Base-by-base conservation (phyloP, 2,888 invertebrate species). In the Catocala sponsa region DNA sequence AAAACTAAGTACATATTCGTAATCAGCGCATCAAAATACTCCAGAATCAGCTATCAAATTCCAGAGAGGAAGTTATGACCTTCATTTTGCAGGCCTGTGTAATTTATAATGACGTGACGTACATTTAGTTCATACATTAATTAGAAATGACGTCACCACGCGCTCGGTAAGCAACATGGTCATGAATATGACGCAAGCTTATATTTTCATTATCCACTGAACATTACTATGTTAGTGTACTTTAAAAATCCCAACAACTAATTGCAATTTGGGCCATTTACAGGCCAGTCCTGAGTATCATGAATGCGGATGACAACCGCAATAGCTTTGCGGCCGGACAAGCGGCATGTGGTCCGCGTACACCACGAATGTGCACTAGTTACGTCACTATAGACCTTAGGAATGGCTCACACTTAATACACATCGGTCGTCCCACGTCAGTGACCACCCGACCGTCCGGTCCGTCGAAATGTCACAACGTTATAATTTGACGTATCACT, bases 231-330 rank as follows among this genome's bases (percentile, higher is more conserved):
- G 55, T 74, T 64, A 66, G 44, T 63, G 76, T 65, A 66, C 65
- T 70, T 68, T 70, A 46, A 72, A 70, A 75, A 70, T 68, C 50
- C 41, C 59, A 66, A 65, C 55, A 66, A 68, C 66, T 74, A 67
- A 76, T 72, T 68, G 68, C 68, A 67, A 76, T 74, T 72, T 72
- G 59, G 52, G 58, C 52, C 55, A 78, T 73, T 70, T 65, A 68
- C 56, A 38, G 67, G 64, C 53, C 56, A 54, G 61, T 54, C 41
- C 57, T 61, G 71, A 68, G 75, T 76, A 79, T 80, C 76, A 73
- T 76, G 76, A 73, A 75, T 74, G 74, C 59, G 65, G 71, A 74
- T 72, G 68, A 74, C 63, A 68, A 78, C 80, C 78, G 60, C 80
- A 79, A 78, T 70, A 72, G 75, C 78, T 71, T 79, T 80, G 80